These are phyloP conservation scores for Bombus haemorrhoidalis DNA, from an alignment of 1,140 invertebrate species.

Conservation along the genomic window DNA sequence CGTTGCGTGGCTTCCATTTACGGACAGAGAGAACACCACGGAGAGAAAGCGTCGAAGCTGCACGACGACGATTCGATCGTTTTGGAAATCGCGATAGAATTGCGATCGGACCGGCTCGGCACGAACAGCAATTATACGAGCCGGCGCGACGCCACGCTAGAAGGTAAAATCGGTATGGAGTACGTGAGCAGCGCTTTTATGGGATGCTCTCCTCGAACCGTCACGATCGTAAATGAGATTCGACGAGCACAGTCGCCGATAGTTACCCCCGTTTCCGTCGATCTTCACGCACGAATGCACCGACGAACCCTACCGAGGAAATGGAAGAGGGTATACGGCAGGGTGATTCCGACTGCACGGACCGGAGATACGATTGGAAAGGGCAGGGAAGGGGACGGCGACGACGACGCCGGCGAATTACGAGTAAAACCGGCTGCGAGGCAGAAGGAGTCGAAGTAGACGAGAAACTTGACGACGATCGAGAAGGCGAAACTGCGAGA, in stretches of 20 bases:
- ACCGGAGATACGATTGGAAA: slow-evolving; percentile 34
- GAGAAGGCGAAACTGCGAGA: neutral
- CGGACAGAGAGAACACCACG: slow-evolving; percentile 11
- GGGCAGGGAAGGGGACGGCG: neutral
- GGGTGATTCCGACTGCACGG: slow-evolving; percentile 24
- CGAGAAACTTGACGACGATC: neutral
- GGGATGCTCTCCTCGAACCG: neutral
- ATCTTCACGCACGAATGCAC: slow-evolving; percentile 12
- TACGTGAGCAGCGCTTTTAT: slow-evolving; percentile 11
- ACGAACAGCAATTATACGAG: neutral
- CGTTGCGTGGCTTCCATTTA: slow-evolving; percentile 46
- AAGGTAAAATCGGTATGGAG: neutral
- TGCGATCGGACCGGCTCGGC: slow-evolving; percentile 12
- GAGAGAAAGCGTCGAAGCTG: slow-evolving; percentile 27
- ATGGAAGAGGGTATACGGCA: slow-evolving; percentile 14
- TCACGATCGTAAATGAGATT: slow-evolving; percentile 39
- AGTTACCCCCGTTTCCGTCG: slow-evolving; percentile 8
- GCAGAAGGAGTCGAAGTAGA: slow-evolving; percentile 21
- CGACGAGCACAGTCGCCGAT: slow-evolving; percentile 25
- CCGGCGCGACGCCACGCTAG: neutral
- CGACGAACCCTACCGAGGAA: neutral
- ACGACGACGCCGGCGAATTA: slow-evolving; percentile 5
- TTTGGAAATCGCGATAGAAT: slow-evolving; percentile 19
- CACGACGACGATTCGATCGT: neutral
- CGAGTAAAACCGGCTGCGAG: slow-evolving; percentile 46